Conservation (phyloP, 2,797 vertebrate species). For the Phoeniculus purpureus region DNA sequence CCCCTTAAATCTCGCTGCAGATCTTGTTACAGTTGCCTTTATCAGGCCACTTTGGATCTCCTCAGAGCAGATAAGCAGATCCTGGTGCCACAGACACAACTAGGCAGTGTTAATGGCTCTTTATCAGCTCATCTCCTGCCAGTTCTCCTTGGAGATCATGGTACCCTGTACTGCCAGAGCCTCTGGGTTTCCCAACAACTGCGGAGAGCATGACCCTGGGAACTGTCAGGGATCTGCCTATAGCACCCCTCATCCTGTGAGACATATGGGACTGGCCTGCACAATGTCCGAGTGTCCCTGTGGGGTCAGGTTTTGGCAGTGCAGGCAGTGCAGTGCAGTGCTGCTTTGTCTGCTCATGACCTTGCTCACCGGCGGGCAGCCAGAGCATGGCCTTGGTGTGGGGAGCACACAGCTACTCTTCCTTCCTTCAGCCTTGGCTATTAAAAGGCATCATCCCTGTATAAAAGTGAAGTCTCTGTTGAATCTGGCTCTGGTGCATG, state of each 20-base stretch:
- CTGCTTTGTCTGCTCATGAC: not conserved
- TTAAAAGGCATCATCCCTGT: not conserved
- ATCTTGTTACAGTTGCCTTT: not conserved
- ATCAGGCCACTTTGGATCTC: not conserved
- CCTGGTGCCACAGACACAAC: rapidly evolving
- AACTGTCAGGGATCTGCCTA: not conserved
- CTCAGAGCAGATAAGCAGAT: not conserved
- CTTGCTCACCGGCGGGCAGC: not conserved
- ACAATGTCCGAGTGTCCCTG: not conserved
- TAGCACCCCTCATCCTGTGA: not conserved
- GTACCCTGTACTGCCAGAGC: not conserved
- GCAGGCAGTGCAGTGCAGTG: rapidly evolving
- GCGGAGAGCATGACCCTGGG: rapidly evolving
- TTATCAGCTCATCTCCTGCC: not conserved
- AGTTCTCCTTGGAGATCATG: not conserved
- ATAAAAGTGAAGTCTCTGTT: not conserved
- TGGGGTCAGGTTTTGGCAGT: not conserved
- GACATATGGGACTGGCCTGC: not conserved
- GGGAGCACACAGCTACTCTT: not conserved
- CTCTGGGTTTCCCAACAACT: not conserved
- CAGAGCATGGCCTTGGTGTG: not conserved
- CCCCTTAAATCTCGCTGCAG: not conserved
- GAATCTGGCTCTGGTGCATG: rapidly evolving
- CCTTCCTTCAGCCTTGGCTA: slow-evolving; percentile 35
- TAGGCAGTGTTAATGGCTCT: not conserved